Evolutionary conservation across 2,113 vertebrate species (phyloP).

Genomic region (Copsychus sechellarum): DNA sequence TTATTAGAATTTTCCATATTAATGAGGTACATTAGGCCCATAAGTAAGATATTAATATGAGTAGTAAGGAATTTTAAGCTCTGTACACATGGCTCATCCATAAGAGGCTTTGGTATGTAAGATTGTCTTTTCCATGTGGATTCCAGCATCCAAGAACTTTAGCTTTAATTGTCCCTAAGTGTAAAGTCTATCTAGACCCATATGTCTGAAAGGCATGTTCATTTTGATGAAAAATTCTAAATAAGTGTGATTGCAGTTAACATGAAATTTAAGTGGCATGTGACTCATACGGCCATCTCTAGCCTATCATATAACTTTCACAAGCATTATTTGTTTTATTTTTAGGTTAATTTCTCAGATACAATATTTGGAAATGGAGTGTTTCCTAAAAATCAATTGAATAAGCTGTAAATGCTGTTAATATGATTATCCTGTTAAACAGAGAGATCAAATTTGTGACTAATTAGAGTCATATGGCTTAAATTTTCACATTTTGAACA

Average conservation of each 20-base stretch:
- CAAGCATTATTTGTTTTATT: neutral
- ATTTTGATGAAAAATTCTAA: neutral
- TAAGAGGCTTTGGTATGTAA: neutral
- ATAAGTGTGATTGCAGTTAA: neutral
- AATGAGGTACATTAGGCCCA: neutral
- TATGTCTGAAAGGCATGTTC: neutral
- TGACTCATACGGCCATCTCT: neutral
- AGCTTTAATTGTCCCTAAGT: neutral
- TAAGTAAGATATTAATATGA: neutral
- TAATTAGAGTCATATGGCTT: constrained; percentile 36
- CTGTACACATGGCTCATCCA: neutral
- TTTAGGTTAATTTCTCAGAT: neutral
- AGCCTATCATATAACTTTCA: neutral
- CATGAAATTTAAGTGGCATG: neutral
- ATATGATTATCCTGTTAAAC: neutral
- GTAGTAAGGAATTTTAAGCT: neutral
- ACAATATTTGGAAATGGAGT: neutral
- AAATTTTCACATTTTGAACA: constrained; percentile 7
- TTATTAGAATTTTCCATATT: neutral
- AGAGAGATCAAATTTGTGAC: neutral
- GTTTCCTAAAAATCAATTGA: constrained; percentile 22
- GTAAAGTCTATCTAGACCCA: neutral
- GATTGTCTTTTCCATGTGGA: neutral
- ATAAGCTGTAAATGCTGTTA: neutral
- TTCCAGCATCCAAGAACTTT: neutral